Evolutionary conservation across 2,797 vertebrate genomes (phyloP).

Genomic region (Coregonus suidteri): DNA sequence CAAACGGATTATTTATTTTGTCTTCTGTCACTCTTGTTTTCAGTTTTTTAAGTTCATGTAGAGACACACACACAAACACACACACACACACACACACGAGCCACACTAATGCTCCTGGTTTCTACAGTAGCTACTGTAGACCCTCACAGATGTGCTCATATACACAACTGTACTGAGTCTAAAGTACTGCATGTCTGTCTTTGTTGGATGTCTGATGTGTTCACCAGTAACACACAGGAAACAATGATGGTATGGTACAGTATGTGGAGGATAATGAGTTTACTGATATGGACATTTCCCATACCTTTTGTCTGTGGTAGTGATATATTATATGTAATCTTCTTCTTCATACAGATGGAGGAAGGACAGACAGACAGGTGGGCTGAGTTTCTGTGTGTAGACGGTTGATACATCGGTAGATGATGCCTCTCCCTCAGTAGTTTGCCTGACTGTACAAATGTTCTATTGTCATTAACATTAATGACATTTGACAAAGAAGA

Average conservation of each 20-base stretch:
- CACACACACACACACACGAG: neutral
- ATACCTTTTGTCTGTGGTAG: too few species aligned
- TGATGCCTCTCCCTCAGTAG: too few species aligned
- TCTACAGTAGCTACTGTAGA: neutral
- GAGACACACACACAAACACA: neutral
- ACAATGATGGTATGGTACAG: neutral
- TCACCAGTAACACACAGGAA: neutral
- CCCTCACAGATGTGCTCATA: neutral
- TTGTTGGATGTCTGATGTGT: neutral
- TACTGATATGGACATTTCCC: neutral
- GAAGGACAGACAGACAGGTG: neutral
- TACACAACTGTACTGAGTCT: neutral
- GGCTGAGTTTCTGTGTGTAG: too few species aligned
- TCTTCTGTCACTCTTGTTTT: too few species aligned
- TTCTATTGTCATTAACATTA: too few species aligned
- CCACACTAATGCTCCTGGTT: neutral
- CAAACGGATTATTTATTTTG: too few species aligned
- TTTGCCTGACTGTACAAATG: too few species aligned
- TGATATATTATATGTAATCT: neutral
- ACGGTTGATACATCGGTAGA: too few species aligned
- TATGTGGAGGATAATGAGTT: neutral
- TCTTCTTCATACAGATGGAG: neutral
- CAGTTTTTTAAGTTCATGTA: too few species aligned
- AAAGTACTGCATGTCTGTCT: neutral
- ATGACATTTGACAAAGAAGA: too few species aligned